Evolutionary conservation across 2,888 invertebrate genomes (phyloP), one percentile per base, ranked within the genome.

Genomic region (Mesoligia furuncula): DNA sequence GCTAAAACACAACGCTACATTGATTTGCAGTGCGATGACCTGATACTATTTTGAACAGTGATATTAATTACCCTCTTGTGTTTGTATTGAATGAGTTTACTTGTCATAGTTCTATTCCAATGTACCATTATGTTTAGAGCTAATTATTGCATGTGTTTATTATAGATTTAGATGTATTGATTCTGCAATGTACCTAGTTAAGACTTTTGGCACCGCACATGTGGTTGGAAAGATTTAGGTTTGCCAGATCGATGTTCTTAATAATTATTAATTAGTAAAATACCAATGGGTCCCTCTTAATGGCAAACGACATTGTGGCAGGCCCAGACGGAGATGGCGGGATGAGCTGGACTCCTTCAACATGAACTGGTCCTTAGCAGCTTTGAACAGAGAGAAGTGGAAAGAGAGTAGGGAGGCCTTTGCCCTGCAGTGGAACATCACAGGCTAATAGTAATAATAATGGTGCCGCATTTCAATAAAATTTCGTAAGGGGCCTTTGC

Each of bases 51-150:
- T 89, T 57, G 78, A 87, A 83, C 79, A 84, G 76, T 74, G 80
- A 90, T 88, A 91, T 92, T 91, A 91, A 92, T 92, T 90, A 87
- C 75, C 76, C 79, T 84, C 79, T 85, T 85, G 75, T 78, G 84
- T 89, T 80, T 68, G 73, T 75, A 75, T 27, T 84, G 66, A 69
- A 79, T 79, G 84, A 64, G 61, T 77, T 72, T 64, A 75, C 39
- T 61, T 42, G 73, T 73, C 77, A 73, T 70, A 54, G 42, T 75
- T 77, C 24, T 77, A 59, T 48, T 54, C 13, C 7, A 57, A 73
- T 66, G 24, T 51, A 71, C 85, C 54, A 74, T 69, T 71, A 65
- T 65, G 48, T 74, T 65, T 59, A 5, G 5, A 48, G 4, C 57
- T 85, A 73, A 73, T 75, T 75, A 75, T 72, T 77, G 17, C 36